These are phyloP conservation scores for Parazoanthus swiftii DNA, from an alignment of 92 coral and sea anemone genomes.

Conservation along the genomic window DNA sequence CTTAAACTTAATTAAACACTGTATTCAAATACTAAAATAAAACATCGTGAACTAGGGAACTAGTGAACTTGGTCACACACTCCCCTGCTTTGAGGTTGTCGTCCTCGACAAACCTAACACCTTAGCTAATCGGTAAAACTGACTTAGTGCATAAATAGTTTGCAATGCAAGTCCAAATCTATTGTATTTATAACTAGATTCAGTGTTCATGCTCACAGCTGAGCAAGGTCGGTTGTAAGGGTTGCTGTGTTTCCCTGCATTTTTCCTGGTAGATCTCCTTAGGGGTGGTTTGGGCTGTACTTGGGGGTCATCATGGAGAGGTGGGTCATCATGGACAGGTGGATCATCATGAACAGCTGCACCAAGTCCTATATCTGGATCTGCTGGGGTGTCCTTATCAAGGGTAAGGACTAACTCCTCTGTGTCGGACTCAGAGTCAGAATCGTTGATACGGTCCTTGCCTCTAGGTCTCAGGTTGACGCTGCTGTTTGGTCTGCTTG, in stretches of 20 bases:
- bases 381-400: background rate
- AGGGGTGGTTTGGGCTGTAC: background rate
- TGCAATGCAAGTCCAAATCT: background rate
- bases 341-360: background rate
- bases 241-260: slow-evolving; percentile 17
- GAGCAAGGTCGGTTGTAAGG: slow-evolving; percentile 17
- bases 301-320: background rate
- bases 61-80: slow-evolving; percentile 20
- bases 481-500: background rate
- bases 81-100: slow-evolving; percentile 20
- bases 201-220: slow-evolving; percentile 27
- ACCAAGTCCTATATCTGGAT: background rate
- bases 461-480: background rate
- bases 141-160: background rate
- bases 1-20: too few relatives aligned
- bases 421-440: background rate
- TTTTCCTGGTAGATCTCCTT: background rate
- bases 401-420: slow-evolving; percentile 6
- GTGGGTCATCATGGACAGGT: background rate
- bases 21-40: too few relatives aligned
- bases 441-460: background rate
- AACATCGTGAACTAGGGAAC: background rate
- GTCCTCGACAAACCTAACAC: slow-evolving; percentile 12
- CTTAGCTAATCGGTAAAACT: background rate
- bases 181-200: background rate